Evolutionary conservation across 1,140 invertebrate genomes (phyloP).

Genomic region (Papilio helenus): DNA sequence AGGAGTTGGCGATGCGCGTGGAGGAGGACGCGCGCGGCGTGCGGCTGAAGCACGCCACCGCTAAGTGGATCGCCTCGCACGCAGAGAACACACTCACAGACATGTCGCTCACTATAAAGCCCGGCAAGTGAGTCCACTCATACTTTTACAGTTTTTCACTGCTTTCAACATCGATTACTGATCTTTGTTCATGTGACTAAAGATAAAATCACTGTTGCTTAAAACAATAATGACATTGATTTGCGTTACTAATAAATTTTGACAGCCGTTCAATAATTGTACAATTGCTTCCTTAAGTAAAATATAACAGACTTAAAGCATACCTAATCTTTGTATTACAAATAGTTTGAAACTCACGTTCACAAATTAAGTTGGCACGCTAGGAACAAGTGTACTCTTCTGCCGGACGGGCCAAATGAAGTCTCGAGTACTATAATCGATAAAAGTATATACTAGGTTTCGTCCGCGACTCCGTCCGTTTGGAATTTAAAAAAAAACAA

Average conservation of each 20-base stretch:
- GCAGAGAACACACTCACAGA: slow-evolving; percentile 85
- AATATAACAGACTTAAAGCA: neutral
- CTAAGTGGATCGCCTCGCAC: slow-evolving; percentile 84
- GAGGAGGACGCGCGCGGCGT: slow-evolving; percentile 75
- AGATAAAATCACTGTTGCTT: too few species aligned
- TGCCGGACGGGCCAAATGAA: neutral
- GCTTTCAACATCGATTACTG: too few species aligned
- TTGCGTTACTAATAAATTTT: neutral
- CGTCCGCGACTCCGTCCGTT: too few species aligned
- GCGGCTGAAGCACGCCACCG: slow-evolving; percentile 82
- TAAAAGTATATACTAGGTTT: too few species aligned
- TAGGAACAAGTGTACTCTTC: neutral
- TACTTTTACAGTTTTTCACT: neutral
- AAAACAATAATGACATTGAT: too few species aligned
- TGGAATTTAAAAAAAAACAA: too few species aligned
- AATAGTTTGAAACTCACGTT: neutral
- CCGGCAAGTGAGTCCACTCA: slow-evolving; percentile 81
- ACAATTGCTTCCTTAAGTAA: neutral
- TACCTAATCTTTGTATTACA: neutral
- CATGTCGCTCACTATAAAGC: slow-evolving; percentile 85
- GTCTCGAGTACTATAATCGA: too few species aligned
- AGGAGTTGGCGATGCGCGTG: slow-evolving; percentile 58
- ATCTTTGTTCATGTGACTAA: too few species aligned
- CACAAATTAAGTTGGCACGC: neutral
- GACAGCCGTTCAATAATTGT: neutral